Evolutionary conservation across 1,140 invertebrate genomes (phyloP).

Genomic region (Trachelipus rathkii): DNA sequence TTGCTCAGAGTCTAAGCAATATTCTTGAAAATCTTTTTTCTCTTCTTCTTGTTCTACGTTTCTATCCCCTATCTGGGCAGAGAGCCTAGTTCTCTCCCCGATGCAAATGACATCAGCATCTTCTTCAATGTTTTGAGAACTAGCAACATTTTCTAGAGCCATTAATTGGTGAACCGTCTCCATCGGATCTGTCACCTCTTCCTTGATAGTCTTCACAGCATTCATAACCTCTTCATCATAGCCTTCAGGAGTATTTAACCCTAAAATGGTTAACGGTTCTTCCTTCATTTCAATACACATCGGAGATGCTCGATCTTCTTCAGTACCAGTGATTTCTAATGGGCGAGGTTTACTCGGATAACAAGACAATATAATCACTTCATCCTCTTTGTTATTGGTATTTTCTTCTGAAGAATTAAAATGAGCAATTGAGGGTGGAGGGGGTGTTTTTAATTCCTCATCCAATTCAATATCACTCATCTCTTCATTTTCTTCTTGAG

Average conservation of each 20-base stretch:
- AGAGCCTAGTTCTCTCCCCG: background rate
- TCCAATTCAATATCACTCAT: background rate
- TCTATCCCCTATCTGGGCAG: background rate
- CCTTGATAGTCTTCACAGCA: background rate
- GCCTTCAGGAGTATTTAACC: background rate
- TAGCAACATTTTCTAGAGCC: slow-evolving; percentile 2
- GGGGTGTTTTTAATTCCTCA: background rate
- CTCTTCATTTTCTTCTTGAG: background rate
- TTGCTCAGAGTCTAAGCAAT: background rate
- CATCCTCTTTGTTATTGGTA: background rate
- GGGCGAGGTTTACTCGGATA: background rate
- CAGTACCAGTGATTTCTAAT: no score
- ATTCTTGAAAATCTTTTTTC: background rate
- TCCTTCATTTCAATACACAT: background rate
- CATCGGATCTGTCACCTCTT: background rate
- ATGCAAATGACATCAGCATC: slow-evolving; percentile 12
- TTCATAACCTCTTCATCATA: background rate
- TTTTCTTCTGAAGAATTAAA: background rate
- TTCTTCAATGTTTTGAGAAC: background rate
- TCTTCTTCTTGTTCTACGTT: background rate
- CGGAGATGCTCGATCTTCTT: background rate
- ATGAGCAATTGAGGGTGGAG: background rate
- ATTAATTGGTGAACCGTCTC: background rate
- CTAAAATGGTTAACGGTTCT: background rate
- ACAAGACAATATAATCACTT: background rate